Evolutionary conservation across 2,797 vertebrate species (phyloP), one percentile per base, ranked within the genome.

Genomic region (Holocentrus rufus): DNA sequence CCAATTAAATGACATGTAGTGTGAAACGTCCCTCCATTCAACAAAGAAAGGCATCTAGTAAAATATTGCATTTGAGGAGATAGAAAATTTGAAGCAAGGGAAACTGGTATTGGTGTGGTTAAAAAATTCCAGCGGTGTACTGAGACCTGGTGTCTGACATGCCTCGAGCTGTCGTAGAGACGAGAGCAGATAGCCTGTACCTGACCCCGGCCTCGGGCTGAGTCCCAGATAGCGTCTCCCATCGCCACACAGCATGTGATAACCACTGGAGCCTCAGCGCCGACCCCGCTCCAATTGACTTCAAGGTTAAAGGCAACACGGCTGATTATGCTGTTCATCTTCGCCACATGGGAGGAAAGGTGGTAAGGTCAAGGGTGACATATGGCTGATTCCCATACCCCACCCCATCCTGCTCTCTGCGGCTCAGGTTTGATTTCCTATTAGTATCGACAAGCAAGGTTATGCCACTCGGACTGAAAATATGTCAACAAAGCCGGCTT

Each of bases 301-400:
- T 88, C 86, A 80, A 90, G 91, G 92, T 93, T 92, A 93, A 88
- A 92, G 70, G 69, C 87, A 88, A 76, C 72, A 73, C 76, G 79
- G 87, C 72, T 79, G 83, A 90, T 90, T 87, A 81, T 88, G 84
- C 64, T 49, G 79, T 84, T 88, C 81, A 86, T 88, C 85, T 87
- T 62, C 18, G 23, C 39, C 49, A n/a, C 72, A 79, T 61, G 70
- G 76, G 82, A 78, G 67, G 55, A 77, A 84, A 79, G 75, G 84
- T 84, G 80, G 74, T 79, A 74, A 88, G 90, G 91, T 92, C 92
- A 93, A 90, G 89, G 88, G 87, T 92, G 87, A 89, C 88, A 85
- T 86, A 86, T 85, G 88, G 78, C 54, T 1, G 9, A 59, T 74
- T 78, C 72, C 65, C 71, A 71, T 59, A 9, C 18, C 23, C 9